Conservation (phyloP, 2,797 vertebrate species). For the Galagoides demidoff region DNA sequence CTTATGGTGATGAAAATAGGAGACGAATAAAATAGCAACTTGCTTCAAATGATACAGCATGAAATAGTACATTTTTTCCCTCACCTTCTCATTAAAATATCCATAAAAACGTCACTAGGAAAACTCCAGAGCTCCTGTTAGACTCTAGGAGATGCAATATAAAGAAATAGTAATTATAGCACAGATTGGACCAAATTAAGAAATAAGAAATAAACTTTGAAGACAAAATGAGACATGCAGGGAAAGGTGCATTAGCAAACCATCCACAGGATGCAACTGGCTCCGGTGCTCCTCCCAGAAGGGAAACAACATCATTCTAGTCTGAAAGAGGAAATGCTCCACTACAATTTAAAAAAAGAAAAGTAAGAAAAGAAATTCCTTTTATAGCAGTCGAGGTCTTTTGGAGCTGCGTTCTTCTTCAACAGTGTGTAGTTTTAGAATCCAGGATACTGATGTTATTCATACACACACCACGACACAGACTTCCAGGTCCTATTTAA, state of each 20-base stretch:
- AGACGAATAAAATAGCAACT: background rate
- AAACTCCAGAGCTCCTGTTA: background rate
- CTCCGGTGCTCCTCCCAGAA: background rate
- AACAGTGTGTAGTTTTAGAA: background rate
- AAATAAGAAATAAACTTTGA: background rate
- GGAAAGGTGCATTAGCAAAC: background rate
- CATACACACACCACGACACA: background rate
- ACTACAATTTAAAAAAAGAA: background rate
- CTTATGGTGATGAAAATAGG: background rate
- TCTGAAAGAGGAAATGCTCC: background rate
- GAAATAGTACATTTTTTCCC: background rate
- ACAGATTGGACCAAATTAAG: background rate
- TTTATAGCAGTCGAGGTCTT: background rate
- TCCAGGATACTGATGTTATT: background rate
- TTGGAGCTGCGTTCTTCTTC: background rate
- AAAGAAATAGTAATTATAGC: constrained; percentile 1
- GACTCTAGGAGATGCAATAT: background rate
- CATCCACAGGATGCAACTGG: background rate
- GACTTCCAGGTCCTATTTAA: background rate
- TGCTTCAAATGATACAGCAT: background rate
- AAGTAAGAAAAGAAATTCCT: background rate
- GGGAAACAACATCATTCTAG: background rate
- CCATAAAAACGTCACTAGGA: constrained; percentile 1
- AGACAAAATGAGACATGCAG: background rate
- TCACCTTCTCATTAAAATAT: constrained; percentile 26